These are phyloP conservation scores for Smutsia temminckii DNA, from an alignment of 2,797 vertebrate genomes.

Conservation along the genomic window DNA sequence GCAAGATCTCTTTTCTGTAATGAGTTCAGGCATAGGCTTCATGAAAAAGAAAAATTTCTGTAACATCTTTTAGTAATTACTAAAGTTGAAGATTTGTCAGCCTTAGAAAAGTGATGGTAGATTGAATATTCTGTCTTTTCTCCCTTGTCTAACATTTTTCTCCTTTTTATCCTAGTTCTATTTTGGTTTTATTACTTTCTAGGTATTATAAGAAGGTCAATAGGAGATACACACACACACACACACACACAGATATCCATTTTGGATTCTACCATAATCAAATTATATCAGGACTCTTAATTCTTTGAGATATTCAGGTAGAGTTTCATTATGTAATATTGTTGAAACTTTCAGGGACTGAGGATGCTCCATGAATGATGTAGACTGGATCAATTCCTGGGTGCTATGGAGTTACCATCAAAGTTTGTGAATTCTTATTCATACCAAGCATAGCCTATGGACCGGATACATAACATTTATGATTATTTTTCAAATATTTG, in stretches of 20 bases:
- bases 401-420: neutral
- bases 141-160: neutral
- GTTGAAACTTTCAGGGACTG: slow-evolving; percentile 5
- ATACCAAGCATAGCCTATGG: neutral
- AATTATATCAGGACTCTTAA: neutral
- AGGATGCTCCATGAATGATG: neutral
- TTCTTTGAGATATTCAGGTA: neutral
- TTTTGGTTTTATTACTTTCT: neutral
- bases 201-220: neutral
- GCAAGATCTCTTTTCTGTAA: slow-evolving; percentile 30
- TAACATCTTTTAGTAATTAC: slow-evolving; percentile 21
- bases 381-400: neutral
- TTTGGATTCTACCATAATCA: neutral
- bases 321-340: neutral
- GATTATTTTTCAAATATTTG: slow-evolving; percentile 21
- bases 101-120: neutral
- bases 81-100: neutral
- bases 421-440: neutral
- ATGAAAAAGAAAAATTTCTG: neutral
- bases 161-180: neutral
- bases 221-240: neutral
- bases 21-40: neutral
- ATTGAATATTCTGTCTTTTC: neutral
- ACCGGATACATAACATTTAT: neutral
- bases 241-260: neutral